Conservation (phyloP, 2,113 vertebrate genomes). For the Pygoscelis adeliae region DNA sequence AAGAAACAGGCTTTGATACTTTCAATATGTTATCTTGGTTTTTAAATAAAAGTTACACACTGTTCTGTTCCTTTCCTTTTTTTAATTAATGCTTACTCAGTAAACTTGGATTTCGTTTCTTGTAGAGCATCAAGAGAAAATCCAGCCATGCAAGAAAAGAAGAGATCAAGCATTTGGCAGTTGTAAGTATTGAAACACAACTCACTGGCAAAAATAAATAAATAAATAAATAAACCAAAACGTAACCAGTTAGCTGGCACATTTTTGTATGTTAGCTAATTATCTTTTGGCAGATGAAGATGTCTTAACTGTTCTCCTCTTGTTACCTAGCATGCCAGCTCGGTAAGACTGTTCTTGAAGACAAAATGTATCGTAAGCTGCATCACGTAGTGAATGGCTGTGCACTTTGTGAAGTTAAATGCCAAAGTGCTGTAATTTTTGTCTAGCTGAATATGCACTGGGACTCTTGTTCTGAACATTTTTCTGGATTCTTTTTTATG, state of each 20-base stretch:
- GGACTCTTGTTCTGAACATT: neutral
- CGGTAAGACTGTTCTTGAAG: conserved; percentile 69
- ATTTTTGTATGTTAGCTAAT: conserved; percentile 1
- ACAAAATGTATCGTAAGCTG: conserved; percentile 66
- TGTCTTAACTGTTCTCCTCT: conserved; percentile 62
- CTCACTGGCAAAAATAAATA: neutral
- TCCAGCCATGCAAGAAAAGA: conserved; percentile 93
- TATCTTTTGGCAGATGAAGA: neutral
- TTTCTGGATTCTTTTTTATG: neutral
- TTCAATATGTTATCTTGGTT: neutral
- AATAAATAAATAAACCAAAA: no score
- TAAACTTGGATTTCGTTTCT: conserved; percentile 35
- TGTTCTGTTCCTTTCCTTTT: neutral
- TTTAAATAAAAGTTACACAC: neutral
- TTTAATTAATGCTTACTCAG: neutral
- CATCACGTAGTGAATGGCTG: conserved; percentile 50
- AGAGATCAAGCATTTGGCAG: conserved; percentile 98
- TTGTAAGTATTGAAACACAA: conserved; percentile 85
- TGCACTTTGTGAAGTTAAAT: conserved; percentile 55
- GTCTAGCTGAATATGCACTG: neutral
- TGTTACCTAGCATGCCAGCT: conserved; percentile 58
- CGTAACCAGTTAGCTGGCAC: conserved; percentile 12
- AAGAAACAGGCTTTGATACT: neutral
- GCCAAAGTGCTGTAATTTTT: conserved; percentile 10
- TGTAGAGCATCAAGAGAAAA: conserved; percentile 93